Evolutionary conservation across 2,888 invertebrate species (phyloP), one percentile per base, ranked within the genome.

Genomic region (Ormyrus rosae): DNA sequence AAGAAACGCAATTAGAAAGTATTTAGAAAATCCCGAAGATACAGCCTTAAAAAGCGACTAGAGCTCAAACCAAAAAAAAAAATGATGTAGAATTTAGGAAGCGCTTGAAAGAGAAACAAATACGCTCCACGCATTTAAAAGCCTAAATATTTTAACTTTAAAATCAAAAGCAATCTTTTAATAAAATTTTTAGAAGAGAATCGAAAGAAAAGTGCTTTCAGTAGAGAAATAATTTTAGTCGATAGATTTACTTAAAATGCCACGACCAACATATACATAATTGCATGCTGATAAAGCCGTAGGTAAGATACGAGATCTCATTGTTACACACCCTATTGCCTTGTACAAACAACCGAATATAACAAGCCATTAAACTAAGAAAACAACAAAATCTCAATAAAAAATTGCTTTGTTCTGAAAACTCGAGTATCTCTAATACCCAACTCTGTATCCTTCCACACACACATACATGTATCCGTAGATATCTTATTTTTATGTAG

Each of bases 141-240:
- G 48, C 19, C 11, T 56, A 48, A 19, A 60, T 7, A 61, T 48
- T 74, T 65, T 13, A n/a, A 64, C 19, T 48, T 56, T 8, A 56
- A 56, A 50, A 34, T 34, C 11, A 51, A 51, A 51, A 5, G 34
- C 8, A 61, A 10, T 61, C 45, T 61, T 9, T 55, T 50, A 19
- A 46, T 64, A n/a, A 68, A 19, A 45, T 19, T 34, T 34, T 34
- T 34, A 34, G 34, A 34, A 34, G 34, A 34, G 34, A 34, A 34
- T 3, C 34, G 34, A 51, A 11, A 34, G n/a, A 10, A 45, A 67
- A 51, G 51, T 77, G 68, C 73, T 72, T 78, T 58, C 51, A n/a
- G 45, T 71, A 70, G 58, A 75, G 50, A 80, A 76, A 76, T 72
- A 76, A 80, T 67, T 76, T 72, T 69, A 77, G 68, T 78, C 68